Conservation (phyloP, 2,113 vertebrate species). For the Drymodes brunneopygia region DNA sequence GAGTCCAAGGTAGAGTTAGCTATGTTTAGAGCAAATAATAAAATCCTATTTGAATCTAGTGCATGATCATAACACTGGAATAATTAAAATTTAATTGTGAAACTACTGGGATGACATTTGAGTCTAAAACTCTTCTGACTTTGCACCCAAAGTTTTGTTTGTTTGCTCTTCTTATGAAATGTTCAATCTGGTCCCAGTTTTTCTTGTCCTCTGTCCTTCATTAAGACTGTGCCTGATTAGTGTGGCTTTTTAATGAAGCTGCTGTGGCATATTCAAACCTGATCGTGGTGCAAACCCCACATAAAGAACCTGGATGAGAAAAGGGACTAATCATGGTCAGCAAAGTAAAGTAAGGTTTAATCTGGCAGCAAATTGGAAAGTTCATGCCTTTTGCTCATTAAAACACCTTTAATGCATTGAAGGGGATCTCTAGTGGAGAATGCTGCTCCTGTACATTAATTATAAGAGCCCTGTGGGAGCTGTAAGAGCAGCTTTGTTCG, state of each 20-base stretch:
- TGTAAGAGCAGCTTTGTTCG: neutral
- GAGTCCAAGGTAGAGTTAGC: neutral
- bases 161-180: neutral
- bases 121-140: neutral
- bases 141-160: neutral
- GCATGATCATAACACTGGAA: neutral
- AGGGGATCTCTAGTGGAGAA: neutral
- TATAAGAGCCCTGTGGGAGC: neutral
- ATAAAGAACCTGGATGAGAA: neutral
- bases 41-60: neutral
- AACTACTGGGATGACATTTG: neutral
- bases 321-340: neutral
- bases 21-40: neutral
- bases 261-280: neutral
- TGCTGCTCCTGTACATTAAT: conserved; percentile 15
- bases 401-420: neutral
- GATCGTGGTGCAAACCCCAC: neutral
- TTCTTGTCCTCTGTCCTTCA: neutral
- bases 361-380: neutral
- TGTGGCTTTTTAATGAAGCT: neutral
- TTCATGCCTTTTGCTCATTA: neutral
- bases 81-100: neutral
- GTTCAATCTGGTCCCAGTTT: neutral
- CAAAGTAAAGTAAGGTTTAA: conserved; percentile 2
- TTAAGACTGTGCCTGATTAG: neutral